Evolutionary conservation across 2,113 vertebrate species (phyloP).

Genomic region (Tylochromis polylepis): DNA sequence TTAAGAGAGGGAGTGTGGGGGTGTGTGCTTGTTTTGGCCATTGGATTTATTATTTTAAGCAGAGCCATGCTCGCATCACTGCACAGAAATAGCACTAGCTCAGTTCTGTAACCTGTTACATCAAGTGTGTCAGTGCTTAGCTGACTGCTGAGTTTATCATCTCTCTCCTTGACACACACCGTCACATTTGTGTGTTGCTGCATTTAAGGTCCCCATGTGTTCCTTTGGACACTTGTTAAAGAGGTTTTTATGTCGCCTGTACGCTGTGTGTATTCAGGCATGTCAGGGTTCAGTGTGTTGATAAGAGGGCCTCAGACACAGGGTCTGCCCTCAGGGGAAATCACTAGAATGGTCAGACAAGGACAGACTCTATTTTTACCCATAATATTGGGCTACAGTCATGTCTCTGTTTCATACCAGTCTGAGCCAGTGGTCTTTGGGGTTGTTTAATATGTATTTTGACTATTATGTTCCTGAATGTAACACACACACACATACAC

Average conservation of each 20-base stretch:
- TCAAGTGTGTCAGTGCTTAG: background rate
- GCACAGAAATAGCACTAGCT: conserved; percentile 6
- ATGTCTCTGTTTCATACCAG: background rate
- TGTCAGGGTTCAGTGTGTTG: background rate
- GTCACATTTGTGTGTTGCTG: background rate
- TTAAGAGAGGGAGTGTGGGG: background rate
- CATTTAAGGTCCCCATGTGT: background rate
- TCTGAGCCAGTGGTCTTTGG: background rate
- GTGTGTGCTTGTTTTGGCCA: background rate
- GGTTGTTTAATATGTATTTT: background rate
- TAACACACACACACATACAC: background rate
- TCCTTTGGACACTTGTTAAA: background rate
- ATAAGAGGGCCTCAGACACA: conserved; percentile 23
- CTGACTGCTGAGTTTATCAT: background rate
- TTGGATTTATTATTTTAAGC: conserved; percentile 5
- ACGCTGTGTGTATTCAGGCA: background rate
- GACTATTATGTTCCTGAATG: background rate
- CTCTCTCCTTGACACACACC: background rate
- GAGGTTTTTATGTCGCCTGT: background rate
- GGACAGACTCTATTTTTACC: conserved; percentile 48
- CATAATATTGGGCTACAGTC: background rate
- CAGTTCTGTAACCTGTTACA: conserved; percentile 8
- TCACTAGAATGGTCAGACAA: conserved; percentile 21
- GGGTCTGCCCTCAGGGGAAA: conserved; percentile 21
- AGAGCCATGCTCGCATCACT: background rate